Percentiles rank a stretch among this genome's conserved stretches.
These are phyloP conservation scores for Mastigias papua DNA, from an alignment of 30 jellyfish, hydroid and myxozoan genomes.

Conservation along the genomic window DNA sequence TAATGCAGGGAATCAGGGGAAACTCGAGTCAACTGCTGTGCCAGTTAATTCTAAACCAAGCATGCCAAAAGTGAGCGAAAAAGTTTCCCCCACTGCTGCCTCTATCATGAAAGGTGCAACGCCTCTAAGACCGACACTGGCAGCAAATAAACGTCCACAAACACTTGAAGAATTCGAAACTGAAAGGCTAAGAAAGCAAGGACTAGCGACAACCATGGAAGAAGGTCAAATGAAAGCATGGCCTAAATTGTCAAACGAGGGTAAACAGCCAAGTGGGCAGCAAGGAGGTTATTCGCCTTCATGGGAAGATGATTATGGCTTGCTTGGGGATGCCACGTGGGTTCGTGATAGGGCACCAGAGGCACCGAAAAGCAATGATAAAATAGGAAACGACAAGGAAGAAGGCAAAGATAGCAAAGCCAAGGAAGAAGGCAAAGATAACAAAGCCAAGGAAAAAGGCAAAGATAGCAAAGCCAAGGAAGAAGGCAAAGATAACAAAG, in stretches of 20 bases:
- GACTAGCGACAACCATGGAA: neutral
- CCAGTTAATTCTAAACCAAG: neutral
- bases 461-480: neutral
- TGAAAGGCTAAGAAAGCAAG: slow-evolving; percentile 5
- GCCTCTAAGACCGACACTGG: slow-evolving; percentile 47
- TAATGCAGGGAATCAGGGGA: neutral
- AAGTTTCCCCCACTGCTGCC: slow-evolving; percentile 3
- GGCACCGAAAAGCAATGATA: neutral
- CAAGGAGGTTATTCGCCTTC: neutral
- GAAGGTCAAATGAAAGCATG: neutral
- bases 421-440: neutral
- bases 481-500: neutral
- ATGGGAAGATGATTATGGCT: slow-evolving; percentile 57
- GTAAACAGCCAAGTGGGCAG: neutral
- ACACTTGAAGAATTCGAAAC: slow-evolving; percentile 84
- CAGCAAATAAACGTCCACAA: slow-evolving; percentile 61
- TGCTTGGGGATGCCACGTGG: slow-evolving; percentile 65
- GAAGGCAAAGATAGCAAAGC: slow-evolving; percentile 2
- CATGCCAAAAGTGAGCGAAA: neutral
- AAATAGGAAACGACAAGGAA: neutral
- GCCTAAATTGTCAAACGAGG: neutral
- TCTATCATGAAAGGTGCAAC: slow-evolving; percentile 48
- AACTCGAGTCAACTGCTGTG: slow-evolving; percentile 10
- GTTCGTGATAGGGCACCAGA: slow-evolving; percentile 32
- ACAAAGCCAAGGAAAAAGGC: neutral